phyloP scores from a whole-genome alignment of 2,888 invertebrate genomes.

The Craniophora ligustri region DNA sequence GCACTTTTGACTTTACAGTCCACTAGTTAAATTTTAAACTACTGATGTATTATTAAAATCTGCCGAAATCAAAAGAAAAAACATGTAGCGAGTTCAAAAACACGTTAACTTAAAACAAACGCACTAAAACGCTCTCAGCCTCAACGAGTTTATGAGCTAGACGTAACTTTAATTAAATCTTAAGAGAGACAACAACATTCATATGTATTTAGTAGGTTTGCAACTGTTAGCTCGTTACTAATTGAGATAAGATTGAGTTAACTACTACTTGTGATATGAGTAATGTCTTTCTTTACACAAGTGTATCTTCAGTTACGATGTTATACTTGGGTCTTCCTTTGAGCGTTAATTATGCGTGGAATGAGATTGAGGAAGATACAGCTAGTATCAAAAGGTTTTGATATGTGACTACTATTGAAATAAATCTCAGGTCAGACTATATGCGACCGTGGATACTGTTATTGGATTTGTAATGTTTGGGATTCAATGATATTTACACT shows the following conservation, averaged over 20 bases:
- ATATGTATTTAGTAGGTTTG: slow-evolving; percentile 22
- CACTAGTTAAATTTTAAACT: too few relatives aligned
- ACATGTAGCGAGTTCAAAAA: too few relatives aligned
- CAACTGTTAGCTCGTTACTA: slow-evolving; percentile 16
- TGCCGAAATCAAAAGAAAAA: too few relatives aligned
- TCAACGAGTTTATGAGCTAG: slow-evolving; percentile 36
- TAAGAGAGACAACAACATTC: slow-evolving; percentile 31
- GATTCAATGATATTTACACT: too few relatives aligned
- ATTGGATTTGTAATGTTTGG: too few relatives aligned
- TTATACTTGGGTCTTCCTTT: slow-evolving; percentile 4
- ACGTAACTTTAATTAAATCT: slow-evolving; percentile 59
- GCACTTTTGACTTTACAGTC: too few relatives aligned
- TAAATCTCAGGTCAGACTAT: too few relatives aligned
- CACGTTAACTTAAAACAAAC: slow-evolving; percentile 7
- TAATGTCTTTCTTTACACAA: neutral
- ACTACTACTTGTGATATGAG: slow-evolving; percentile 3
- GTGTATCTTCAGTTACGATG: slow-evolving; percentile 5
- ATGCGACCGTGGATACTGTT: too few relatives aligned
- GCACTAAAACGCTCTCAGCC: slow-evolving; percentile 13
- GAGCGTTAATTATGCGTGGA: slow-evolving; percentile 5
- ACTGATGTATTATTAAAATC: too few relatives aligned
- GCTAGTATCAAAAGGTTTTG: neutral
- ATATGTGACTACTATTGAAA: neutral
- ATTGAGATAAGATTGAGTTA: slow-evolving; percentile 5
- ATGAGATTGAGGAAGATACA: neutral